phyloP scores from a whole-genome alignment of 2,888 invertebrate genomes.

The Drosophila atripex region DNA sequence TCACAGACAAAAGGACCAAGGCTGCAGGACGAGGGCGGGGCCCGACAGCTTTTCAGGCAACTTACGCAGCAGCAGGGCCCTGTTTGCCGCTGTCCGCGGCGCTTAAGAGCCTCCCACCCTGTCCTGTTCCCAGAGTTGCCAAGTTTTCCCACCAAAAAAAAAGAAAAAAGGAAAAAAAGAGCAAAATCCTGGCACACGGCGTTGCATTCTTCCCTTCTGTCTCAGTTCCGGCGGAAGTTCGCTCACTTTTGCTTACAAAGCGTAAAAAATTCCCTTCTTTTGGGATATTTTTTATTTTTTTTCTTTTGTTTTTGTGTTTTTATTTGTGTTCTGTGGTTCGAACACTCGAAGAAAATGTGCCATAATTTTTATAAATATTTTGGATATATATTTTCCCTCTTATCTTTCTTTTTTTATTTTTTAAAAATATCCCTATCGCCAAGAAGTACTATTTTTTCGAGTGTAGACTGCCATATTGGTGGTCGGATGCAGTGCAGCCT shows the following conservation, averaged over 20 bases:
- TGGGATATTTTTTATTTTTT: neutral
- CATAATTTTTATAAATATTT: neutral
- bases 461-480: conserved; percentile 7
- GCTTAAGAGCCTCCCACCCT: conserved; percentile 41
- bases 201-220: conserved; percentile 16
- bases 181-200: neutral
- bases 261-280: conserved; percentile 30
- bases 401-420: neutral
- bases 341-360: neutral
- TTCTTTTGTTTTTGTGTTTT: too few species aligned
- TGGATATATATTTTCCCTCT: neutral
- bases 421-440: too few species aligned
- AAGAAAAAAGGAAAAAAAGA: too few species aligned
- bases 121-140: conserved; percentile 10
- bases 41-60: conserved; percentile 33
- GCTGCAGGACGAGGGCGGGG: neutral
- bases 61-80: conserved; percentile 50
- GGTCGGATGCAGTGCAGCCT: conserved; percentile 24
- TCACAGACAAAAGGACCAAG: conserved; percentile 49
- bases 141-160: neutral
- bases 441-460: neutral
- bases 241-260: conserved; percentile 53
- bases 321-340: neutral
- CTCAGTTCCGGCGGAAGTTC: conserved; percentile 54
- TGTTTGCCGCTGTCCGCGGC: conserved; percentile 38